phyloP scores from a whole-genome alignment of 1,140 invertebrate genomes.

The Saxidomus purpurata region DNA sequence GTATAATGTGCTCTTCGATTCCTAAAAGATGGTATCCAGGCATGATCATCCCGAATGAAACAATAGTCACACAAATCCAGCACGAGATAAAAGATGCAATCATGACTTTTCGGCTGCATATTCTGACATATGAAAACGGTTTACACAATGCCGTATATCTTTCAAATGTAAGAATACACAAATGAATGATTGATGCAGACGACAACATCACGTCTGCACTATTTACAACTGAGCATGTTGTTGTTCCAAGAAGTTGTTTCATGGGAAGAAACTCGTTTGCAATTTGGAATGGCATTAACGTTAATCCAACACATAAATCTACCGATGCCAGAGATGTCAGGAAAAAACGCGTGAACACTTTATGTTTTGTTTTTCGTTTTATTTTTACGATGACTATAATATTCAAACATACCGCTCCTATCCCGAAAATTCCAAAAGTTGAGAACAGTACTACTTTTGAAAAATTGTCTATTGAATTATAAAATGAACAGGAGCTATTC shows the following conservation, averaged over 20 bases:
- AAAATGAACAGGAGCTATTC: not conserved
- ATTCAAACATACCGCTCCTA: not conserved
- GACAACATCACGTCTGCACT: conserved; percentile 41
- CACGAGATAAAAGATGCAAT: not conserved
- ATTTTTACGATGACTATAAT: conserved; percentile 18
- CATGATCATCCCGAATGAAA: conserved; percentile 51
- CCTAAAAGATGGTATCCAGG: conserved; percentile 9
- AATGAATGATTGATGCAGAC: conserved; percentile 36
- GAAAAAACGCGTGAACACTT: conserved; percentile 34
- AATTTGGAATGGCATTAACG: conserved; percentile 44
- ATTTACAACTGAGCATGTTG: not conserved
- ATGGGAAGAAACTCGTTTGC: not conserved
- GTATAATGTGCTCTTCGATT: not conserved
- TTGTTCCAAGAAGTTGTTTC: not conserved
- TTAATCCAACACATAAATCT: conserved; percentile 36
- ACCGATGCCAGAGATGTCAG: conserved; percentile 38
- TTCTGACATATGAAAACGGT: conserved; percentile 23
- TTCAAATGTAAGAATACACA: conserved; percentile 43
- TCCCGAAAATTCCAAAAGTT: not conserved
- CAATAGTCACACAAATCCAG: not conserved
- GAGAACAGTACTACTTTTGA: not conserved
- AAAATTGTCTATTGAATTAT: not conserved
- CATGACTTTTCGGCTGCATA: conserved; percentile 9
- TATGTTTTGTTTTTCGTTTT: not conserved
- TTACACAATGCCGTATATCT: conserved; percentile 45